Evolutionary conservation across 1,140 invertebrate genomes (phyloP).

Genomic region (Pseudoatta argentina): DNA sequence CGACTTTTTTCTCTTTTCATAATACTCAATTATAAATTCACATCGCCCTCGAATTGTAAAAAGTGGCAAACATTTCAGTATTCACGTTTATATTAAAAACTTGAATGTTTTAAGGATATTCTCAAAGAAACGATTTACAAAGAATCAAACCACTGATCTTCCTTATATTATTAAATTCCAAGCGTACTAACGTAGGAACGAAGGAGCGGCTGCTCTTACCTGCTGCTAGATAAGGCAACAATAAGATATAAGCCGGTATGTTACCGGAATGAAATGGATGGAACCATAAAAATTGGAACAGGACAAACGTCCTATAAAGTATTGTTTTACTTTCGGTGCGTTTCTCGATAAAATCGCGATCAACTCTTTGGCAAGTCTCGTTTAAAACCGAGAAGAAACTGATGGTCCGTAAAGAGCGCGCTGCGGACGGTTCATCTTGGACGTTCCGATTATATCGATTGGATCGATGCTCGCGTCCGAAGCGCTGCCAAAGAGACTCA

Average conservation of each 20-base stretch:
- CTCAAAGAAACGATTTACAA: background rate
- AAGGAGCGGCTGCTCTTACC: slow-evolving; percentile 15
- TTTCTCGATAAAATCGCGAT: slow-evolving; percentile 64
- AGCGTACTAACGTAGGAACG: background rate
- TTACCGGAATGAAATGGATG: slow-evolving; percentile 16
- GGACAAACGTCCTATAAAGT: slow-evolving; percentile 35
- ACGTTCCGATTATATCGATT: slow-evolving; percentile 66
- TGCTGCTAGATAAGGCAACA: slow-evolving; percentile 12
- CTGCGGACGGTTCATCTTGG: slow-evolving; percentile 34
- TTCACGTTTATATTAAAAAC: background rate
- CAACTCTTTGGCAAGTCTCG: slow-evolving; percentile 53
- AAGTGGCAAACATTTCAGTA: background rate
- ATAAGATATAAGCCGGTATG: background rate
- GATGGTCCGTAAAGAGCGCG: slow-evolving; percentile 72
- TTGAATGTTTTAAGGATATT: background rate
- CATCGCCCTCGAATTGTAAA: background rate
- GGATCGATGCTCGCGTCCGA: slow-evolving; percentile 42
- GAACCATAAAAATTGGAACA: slow-evolving; percentile 3
- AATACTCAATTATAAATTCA: background rate
- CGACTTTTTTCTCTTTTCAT: background rate
- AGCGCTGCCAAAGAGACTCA: slow-evolving; percentile 39
- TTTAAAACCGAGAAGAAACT: slow-evolving; percentile 70
- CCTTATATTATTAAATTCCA: slow-evolving; percentile 22
- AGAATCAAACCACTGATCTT: background rate
- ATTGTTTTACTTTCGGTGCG: slow-evolving; percentile 62